Base-by-base conservation (phyloP, 2,797 vertebrate species). In the Thalassophryne amazonica region DNA sequence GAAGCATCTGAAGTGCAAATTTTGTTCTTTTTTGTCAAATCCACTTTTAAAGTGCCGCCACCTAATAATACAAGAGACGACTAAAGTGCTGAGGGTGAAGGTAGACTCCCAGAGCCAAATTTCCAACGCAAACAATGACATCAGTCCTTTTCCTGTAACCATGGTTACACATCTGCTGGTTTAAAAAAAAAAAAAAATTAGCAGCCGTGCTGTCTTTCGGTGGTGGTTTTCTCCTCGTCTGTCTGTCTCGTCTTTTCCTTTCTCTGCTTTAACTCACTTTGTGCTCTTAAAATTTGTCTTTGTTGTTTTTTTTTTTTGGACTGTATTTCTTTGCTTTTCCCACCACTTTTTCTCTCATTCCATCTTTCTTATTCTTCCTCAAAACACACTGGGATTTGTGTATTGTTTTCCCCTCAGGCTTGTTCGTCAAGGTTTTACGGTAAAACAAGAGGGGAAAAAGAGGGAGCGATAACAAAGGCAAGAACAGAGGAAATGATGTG, bases 61-160 rank as follows among this genome's bases (percentile, higher is more conserved):
- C 32, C 7, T 32, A 15, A 14, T 8, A 30, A 32, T 32, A 30
- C 32, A 30, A 64, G 19, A 11, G 10, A 34, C 25, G 59, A 49
- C 20, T 29, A 39, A 64, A 60, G 15, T 35, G 45, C 60, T 63
- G 48, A 68, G 42, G 25, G 7, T 36, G 29, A 49, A 45, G 22
- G 47, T 42, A 65, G 7, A 19, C 12, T 34, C 10, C 6, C n/a
- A 46, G 31, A 15, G 31, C 41, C 35, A 51, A 30, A 3, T 24
- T 14, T n/a, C 41, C 34, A n/a, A n/a, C n/a, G n/a, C 13, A 7
- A 62, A 27, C 40, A 3, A 79, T 88, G 78, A 86, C 81, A 68
- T 89, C 81, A 82, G 32, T 58, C 55, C 48, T 61, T 73, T 68
- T 63, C 56, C 39, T 58, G 89, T 91, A 78, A 69, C 85, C 71